phyloP scores from a whole-genome alignment of 2,888 invertebrate genomes.

The Molorchus minor region DNA sequence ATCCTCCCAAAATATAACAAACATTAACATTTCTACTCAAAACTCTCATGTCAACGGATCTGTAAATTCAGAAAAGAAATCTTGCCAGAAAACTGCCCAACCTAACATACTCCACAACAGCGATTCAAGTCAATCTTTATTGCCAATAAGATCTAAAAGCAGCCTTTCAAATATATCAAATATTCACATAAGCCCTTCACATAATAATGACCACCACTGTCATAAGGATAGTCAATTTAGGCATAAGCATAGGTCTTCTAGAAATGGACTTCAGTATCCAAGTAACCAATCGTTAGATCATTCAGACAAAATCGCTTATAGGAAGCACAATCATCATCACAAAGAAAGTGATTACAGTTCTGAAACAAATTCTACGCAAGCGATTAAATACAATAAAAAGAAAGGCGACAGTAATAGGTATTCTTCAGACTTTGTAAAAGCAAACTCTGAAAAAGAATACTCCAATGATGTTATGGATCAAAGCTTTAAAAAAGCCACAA shows the following conservation, averaged over 20 bases:
- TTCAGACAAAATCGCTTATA: slow-evolving; percentile 52
- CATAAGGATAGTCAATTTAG: slow-evolving; percentile 53
- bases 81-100: slow-evolving; percentile 83
- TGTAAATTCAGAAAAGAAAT: slow-evolving; percentile 60
- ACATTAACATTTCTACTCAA: slow-evolving; percentile 75
- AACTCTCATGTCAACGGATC: slow-evolving; percentile 52
- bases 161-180: slow-evolving; percentile 67
- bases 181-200: slow-evolving; percentile 61
- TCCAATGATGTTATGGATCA: slow-evolving; percentile 57
- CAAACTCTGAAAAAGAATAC: slow-evolving; percentile 50
- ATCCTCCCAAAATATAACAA: slow-evolving; percentile 73
- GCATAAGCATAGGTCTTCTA: slow-evolving; percentile 54
- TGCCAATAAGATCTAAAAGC: slow-evolving; percentile 65
- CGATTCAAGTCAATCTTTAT: slow-evolving; percentile 58
- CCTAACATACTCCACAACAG: slow-evolving; percentile 78
- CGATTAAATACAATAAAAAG: slow-evolving; percentile 45
- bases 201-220: slow-evolving; percentile 48
- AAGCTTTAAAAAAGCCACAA: slow-evolving; percentile 60
- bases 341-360: slow-evolving; percentile 67
- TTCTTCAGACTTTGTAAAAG: slow-evolving; percentile 45
- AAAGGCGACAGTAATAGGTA: slow-evolving; percentile 46
- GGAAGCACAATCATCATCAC: slow-evolving; percentile 55
- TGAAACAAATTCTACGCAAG: slow-evolving; percentile 68
- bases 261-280: slow-evolving; percentile 59
- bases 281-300: slow-evolving; percentile 66